A percentile compares a stretch with the other conserved stretches of the same genome.
Conservation (phyloP, 2,797 vertebrate species). For the Phoxinus dragarum region DNA sequence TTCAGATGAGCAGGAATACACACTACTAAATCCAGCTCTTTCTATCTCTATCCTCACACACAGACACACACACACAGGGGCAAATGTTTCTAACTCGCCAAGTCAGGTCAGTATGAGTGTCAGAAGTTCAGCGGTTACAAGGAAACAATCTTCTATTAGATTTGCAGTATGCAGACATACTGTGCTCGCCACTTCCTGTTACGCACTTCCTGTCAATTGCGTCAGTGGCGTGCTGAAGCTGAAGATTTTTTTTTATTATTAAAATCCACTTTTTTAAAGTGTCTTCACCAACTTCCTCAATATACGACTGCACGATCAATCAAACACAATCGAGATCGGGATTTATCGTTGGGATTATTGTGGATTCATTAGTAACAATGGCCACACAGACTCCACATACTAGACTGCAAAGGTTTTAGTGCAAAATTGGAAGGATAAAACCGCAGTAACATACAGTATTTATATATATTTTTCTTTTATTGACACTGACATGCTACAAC, state of each 20-base stretch:
- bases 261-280: not conserved
- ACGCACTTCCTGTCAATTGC: slow-evolving; percentile 55
- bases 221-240: slow-evolving; percentile 43
- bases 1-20: slow-evolving; percentile 12
- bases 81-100: not conserved
- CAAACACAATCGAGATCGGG: not conserved
- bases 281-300: not conserved
- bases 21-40: not conserved
- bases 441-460: not conserved
- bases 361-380: not conserved
- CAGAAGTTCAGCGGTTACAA: not conserved
- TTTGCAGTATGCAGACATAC: slow-evolving; percentile 51
- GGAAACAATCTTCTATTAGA: slow-evolving; percentile 42
- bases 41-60: not conserved
- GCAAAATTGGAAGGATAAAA: not conserved
- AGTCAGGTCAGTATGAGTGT: not conserved
- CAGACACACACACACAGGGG: not conserved
- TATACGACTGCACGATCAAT: not conserved
- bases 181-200: slow-evolving; percentile 63
- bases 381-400: not conserved
- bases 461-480: not conserved
- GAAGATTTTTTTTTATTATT: not conserved
- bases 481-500: not conserved
- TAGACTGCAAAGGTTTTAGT: not conserved
- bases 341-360: not conserved